Conservation (phyloP, 92 coral and sea anemone species). For the Phymanthus crucifer region DNA sequence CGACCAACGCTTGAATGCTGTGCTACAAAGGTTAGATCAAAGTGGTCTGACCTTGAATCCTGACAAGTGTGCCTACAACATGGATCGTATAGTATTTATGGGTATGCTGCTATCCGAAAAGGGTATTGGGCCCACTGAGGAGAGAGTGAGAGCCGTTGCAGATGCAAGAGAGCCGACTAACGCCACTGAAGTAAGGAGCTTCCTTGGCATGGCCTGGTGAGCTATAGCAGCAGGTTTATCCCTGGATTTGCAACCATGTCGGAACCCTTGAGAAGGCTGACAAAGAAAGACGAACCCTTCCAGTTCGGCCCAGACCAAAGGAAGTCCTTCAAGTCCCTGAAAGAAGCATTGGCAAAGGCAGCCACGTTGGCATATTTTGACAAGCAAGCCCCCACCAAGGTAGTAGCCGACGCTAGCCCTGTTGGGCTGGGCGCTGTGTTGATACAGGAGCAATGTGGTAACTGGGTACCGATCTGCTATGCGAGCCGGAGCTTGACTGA, state of each 20-base stretch:
- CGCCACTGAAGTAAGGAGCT: conserved; percentile 51
- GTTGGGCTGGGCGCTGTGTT: too few species aligned
- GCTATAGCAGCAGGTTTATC: conserved; percentile 56
- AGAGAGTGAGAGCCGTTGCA: conserved; percentile 54
- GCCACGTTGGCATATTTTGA: too few species aligned
- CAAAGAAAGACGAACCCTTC: conserved; percentile 49
- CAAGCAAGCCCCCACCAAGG: too few species aligned
- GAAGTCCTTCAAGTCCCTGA: too few species aligned
- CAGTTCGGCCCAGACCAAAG: conserved; percentile 49
- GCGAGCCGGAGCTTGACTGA: too few species aligned
- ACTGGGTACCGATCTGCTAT: too few species aligned
- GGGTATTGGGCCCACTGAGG: conserved; percentile 63
- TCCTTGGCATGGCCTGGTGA: conserved; percentile 51
- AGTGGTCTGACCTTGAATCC: conserved; percentile 51
- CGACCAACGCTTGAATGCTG: conserved; percentile 46
- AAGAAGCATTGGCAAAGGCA: too few species aligned
- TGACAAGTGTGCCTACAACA: conserved; percentile 50
- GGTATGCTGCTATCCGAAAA: conserved; percentile 62
- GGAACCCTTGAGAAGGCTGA: conserved; percentile 50
- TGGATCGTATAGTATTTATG: conserved; percentile 53
- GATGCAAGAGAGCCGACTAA: conserved; percentile 56
- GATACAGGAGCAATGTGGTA: too few species aligned
- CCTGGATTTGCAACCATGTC: conserved; percentile 56
- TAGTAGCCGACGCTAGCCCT: too few species aligned
- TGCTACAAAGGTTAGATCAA: conserved; percentile 37